A percentile compares a stretch with the other conserved stretches of the same genome.
Conservation (phyloP, 2,888 invertebrate species). For the Troides helena region DNA sequence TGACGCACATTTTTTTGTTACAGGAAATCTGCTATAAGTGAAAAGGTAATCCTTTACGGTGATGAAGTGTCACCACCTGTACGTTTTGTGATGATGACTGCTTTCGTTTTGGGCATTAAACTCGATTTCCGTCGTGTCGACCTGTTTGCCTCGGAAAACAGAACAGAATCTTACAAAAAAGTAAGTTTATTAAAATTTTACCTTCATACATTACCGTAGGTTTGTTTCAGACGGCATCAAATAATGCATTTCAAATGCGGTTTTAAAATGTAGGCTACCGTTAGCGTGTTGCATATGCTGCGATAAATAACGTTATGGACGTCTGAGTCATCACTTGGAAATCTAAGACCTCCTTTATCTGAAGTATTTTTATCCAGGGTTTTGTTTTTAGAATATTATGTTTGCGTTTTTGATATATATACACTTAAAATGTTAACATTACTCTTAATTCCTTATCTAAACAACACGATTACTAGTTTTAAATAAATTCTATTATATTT, state of each 20-base stretch:
- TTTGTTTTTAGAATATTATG: too few species aligned
- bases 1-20: constrained; percentile 4
- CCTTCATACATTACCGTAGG: not conserved
- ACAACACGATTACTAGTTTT: too few species aligned
- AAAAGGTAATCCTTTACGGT: constrained; percentile 64
- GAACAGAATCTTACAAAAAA: constrained; percentile 53
- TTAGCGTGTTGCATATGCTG: too few species aligned
- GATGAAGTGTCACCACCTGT: constrained; percentile 76
- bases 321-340: too few species aligned
- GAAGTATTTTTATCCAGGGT: too few species aligned
- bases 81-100: constrained; percentile 76
- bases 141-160: constrained; percentile 64
- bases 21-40: constrained; percentile 22
- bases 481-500: too few species aligned
- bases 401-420: too few species aligned
- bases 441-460: too few species aligned
- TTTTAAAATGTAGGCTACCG: too few species aligned
- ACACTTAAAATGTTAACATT: too few species aligned
- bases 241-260: not conserved
- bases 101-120: constrained; percentile 62
- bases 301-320: too few species aligned
- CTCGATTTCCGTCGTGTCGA: constrained; percentile 70
- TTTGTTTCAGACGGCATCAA: not conserved
- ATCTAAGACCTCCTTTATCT: too few species aligned
- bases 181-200: constrained; percentile 40